These are phyloP conservation scores for Montipora sp. DNA, from an alignment of 64 coral and sea anemone genomes.

Conservation along the genomic window DNA sequence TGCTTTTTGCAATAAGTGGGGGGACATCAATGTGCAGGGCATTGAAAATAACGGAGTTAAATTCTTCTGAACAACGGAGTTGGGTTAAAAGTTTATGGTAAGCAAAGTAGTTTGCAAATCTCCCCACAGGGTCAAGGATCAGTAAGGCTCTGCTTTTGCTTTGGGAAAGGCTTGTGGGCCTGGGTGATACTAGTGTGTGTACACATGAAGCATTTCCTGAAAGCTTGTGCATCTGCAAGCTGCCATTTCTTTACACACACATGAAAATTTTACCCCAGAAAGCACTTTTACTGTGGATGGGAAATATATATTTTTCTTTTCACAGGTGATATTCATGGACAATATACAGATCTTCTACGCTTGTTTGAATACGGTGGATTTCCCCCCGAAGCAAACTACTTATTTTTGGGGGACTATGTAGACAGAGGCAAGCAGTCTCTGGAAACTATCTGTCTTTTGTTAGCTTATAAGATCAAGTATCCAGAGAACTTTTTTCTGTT, in stretches of 20 bases:
- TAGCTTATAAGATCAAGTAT: conserved; percentile 99
- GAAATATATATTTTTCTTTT: neutral
- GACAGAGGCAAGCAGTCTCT: conserved; percentile 98
- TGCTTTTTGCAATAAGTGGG: too few species aligned
- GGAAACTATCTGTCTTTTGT: conserved; percentile 95
- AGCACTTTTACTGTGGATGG: neutral
- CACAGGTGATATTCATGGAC: conserved; percentile 98
- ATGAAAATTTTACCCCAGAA: neutral
- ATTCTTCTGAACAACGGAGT: too few species aligned
- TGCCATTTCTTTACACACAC: neutral
- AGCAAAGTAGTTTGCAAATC: too few species aligned
- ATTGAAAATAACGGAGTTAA: too few species aligned
- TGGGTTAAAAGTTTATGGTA: too few species aligned
- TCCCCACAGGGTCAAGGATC: too few species aligned
- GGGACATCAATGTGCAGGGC: too few species aligned
- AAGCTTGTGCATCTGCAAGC: neutral
- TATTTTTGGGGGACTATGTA: conserved; percentile 99
- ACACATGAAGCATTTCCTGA: too few species aligned
- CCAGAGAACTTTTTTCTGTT: conserved; percentile 99
- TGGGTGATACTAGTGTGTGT: too few species aligned
- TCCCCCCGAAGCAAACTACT: conserved; percentile 98
- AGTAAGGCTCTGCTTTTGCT: too few species aligned
- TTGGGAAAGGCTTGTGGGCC: too few species aligned
- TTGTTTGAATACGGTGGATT: conserved; percentile 99
- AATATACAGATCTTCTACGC: conserved; percentile 95